Conservation (phyloP, 2,113 vertebrate genomes). For the Percina caprodes region DNA sequence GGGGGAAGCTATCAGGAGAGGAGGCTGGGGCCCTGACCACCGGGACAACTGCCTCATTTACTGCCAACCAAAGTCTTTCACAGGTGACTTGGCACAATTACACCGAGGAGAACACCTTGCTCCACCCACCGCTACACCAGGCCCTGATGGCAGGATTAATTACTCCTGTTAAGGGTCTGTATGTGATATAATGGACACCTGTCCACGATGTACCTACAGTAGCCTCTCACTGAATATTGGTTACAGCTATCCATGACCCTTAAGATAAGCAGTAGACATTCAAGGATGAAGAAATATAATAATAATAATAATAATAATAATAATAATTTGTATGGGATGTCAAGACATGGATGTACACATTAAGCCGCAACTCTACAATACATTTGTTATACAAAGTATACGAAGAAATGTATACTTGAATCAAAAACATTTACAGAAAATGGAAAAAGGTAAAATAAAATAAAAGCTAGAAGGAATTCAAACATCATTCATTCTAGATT, state of each 20-base stretch:
- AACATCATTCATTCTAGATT: too few species aligned
- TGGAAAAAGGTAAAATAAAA: background rate
- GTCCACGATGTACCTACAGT: background rate
- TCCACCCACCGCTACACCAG: slow-evolving; percentile 43
- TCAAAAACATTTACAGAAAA: background rate
- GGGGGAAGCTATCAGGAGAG: slow-evolving; percentile 2
- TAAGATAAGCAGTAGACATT: too few species aligned
- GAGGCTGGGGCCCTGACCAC: slow-evolving; percentile 25
- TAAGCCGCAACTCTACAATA: background rate
- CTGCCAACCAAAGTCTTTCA: slow-evolving; percentile 58
- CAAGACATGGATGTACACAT: background rate
- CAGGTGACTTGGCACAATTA: slow-evolving; percentile 74
- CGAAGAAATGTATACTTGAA: too few species aligned
- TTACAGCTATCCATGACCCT: background rate
- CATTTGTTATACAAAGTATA: background rate
- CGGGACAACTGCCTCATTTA: slow-evolving; percentile 71
- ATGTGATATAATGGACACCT: background rate
- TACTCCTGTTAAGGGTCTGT: slow-evolving; percentile 4
- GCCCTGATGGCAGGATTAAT: slow-evolving; percentile 22
- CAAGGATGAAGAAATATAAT: too few species aligned
- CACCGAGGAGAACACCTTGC: slow-evolving; percentile 40
- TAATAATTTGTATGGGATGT: too few species aligned
- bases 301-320: too few species aligned
- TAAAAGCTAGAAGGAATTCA: background rate
- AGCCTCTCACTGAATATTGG: too few species aligned